Evolutionary conservation across 30 jellyfish, hydroid and myxozoan genomes (phyloP).

Genomic region (Euphysa ruthae): DNA sequence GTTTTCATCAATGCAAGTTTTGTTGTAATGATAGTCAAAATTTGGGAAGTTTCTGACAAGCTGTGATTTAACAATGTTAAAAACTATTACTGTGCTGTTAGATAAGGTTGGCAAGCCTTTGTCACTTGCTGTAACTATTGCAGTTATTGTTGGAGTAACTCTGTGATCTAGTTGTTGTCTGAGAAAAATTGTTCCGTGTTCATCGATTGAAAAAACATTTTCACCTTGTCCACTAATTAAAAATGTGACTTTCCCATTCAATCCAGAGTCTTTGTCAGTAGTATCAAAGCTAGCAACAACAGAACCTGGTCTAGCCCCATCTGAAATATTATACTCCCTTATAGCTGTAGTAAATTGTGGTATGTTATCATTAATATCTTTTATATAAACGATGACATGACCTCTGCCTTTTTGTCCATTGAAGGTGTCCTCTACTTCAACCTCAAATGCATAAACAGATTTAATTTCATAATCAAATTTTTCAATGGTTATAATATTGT

Average conservation of each 20-base stretch:
- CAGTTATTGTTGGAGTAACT: not conserved
- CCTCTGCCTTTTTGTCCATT: constrained; percentile 24
- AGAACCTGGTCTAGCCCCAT: constrained; percentile 43
- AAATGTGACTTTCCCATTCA: constrained; percentile 22
- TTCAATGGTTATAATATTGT: not conserved
- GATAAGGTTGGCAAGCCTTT: constrained; percentile 31
- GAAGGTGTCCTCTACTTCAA: constrained; percentile 26
- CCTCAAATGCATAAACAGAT: constrained; percentile 15
- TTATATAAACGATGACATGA: constrained; percentile 32
- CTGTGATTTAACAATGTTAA: constrained; percentile 21
- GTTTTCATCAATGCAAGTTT: constrained; percentile 38
- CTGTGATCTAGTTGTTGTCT: constrained; percentile 19
- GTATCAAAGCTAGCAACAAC: constrained; percentile 12
- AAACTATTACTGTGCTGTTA: not conserved
- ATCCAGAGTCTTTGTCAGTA: constrained; percentile 42
- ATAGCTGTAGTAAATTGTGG: constrained; percentile 20
- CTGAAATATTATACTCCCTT: constrained; percentile 28
- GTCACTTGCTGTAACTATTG: constrained; percentile 18
- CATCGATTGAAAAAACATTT: constrained; percentile 15
- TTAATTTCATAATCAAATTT: constrained; percentile 39
- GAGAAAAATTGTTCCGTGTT: constrained; percentile 30
- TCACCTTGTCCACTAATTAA: constrained; percentile 41
- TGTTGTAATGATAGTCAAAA: constrained; percentile 9
- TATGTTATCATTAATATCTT: constrained; percentile 45
- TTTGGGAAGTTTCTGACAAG: constrained; percentile 18